Evolutionary conservation across 2,797 vertebrate species (phyloP).

Genomic region (Acrocephalus scirpaceus): DNA sequence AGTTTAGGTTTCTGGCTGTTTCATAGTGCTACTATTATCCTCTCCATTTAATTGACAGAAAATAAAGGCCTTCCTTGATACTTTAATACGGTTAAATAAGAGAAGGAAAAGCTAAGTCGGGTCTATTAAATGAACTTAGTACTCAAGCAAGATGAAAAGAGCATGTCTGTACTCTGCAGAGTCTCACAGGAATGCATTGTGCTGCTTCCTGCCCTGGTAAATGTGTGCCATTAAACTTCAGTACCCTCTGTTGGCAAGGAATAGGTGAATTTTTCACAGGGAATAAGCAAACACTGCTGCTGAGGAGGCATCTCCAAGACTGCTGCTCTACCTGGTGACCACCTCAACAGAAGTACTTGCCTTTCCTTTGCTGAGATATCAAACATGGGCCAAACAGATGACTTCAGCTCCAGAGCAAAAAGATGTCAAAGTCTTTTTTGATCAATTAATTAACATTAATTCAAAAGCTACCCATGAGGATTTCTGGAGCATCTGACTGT

Average conservation of each 20-base stretch:
- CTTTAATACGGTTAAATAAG: slow-evolving; percentile 3
- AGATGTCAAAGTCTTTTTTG: too few relatives aligned
- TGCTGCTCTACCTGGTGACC: background rate
- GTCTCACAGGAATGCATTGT: background rate
- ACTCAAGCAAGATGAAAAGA: background rate
- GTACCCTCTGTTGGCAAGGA: background rate
- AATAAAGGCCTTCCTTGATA: background rate
- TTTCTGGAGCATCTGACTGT: background rate
- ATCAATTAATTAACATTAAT: too few relatives aligned
- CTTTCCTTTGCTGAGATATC: background rate
- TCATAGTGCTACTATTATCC: background rate
- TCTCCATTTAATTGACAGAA: background rate
- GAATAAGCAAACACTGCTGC: background rate
- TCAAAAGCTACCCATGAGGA: background rate
- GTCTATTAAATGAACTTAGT: slow-evolving; percentile 9
- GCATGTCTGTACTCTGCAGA: background rate
- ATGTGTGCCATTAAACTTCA: background rate
- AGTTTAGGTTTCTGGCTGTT: background rate
- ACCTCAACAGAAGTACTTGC: background rate
- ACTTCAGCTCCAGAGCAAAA: background rate
- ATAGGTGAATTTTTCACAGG: background rate
- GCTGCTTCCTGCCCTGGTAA: background rate
- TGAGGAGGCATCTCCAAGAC: background rate
- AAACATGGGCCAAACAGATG: background rate
- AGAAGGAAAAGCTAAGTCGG: background rate